Evolutionary conservation across 1,140 invertebrate genomes (phyloP), one percentile per base, ranked within the genome.

Genomic region (Bombus difficillimus): DNA sequence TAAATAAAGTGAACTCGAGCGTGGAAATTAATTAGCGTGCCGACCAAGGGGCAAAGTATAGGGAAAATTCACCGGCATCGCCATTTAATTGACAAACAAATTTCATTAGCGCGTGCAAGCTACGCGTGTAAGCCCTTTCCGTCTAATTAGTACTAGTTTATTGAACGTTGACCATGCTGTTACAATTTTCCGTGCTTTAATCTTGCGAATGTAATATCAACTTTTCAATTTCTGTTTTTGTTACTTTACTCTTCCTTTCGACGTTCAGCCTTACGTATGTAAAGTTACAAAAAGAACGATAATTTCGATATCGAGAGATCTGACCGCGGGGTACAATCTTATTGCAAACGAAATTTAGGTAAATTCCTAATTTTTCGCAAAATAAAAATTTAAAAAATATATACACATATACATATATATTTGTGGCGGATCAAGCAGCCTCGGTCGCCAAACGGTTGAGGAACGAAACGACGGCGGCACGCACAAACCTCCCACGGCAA

Each of bases 1-100:
- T 92, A 92, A 92, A 92, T 91, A 92, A 91, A 91, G 86, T 87
- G 85, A 85, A 89, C 73, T 89, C 75, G 86, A 89, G 82, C 86
- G 83, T 92, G 87, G 91, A 92, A 93, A 92, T 91, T 92, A 93
- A 93, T 92, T 90, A 92, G 86, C 74, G 86, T 85, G 81, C 89
- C 87, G 77, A 85, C 64, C 75, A 75, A 25, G 78, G 82, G 87
- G 87, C 68, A 90, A 90, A 90, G 86, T 86, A 84, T 89, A 89
- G 82, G 84, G 90, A 90, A 89, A 90, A 91, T 89, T 81, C 78
- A 83, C 80, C 86, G 82, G 62, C 86, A 86, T 88, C 81, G 88
- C 86, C 71, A 85, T 90, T 88, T 90, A 90, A 90, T 90, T 90
- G 88, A 88, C 69, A 87, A 90, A 90, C 87, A 87, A 90, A 90